These are phyloP conservation scores for Ormyrus pomaceus DNA, from an alignment of 2,888 invertebrate genomes.

Conservation along the genomic window DNA sequence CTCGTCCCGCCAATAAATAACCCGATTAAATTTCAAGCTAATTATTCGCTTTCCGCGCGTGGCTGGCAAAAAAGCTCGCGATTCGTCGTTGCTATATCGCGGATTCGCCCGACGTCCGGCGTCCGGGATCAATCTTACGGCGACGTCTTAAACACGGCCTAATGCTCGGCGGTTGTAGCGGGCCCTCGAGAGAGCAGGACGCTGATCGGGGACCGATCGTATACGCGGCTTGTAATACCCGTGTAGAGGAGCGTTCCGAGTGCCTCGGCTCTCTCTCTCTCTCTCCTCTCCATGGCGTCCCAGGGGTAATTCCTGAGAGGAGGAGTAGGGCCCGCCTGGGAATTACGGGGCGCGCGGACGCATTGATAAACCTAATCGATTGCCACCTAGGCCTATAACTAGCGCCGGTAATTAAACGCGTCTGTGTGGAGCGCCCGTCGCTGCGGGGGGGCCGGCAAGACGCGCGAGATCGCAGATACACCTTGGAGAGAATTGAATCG, in stretches of 20 bases:
- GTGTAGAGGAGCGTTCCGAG: background rate
- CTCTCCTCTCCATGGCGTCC: background rate
- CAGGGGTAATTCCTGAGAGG: conserved; percentile 35
- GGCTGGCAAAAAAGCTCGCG: too few species aligned
- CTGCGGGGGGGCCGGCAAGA: conserved; percentile 13
- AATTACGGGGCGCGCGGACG: conserved; percentile 32
- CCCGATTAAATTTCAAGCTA: too few species aligned
- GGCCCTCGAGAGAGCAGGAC: background rate
- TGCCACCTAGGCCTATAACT: conserved; percentile 44
- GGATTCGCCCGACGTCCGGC: too few species aligned
- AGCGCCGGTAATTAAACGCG: conserved; percentile 53
- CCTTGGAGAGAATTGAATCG: conserved; percentile 45
- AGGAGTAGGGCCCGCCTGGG: background rate
- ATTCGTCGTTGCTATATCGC: too few species aligned
- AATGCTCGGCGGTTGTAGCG: conserved; percentile 8
- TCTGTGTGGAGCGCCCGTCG: too few species aligned
- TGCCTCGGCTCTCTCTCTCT: too few species aligned
- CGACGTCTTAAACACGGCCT: conserved; percentile 33
- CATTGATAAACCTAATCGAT: conserved; percentile 58
- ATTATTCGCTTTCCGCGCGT: too few species aligned
- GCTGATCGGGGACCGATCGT: conserved; percentile 19
- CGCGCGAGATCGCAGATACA: conserved; percentile 21
- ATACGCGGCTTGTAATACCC: conserved; percentile 9
- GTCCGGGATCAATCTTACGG: too few species aligned
- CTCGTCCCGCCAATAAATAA: too few species aligned